These are phyloP conservation scores for Drosophila tani DNA, from an alignment of 1,140 invertebrate genomes.

Conservation along the genomic window DNA sequence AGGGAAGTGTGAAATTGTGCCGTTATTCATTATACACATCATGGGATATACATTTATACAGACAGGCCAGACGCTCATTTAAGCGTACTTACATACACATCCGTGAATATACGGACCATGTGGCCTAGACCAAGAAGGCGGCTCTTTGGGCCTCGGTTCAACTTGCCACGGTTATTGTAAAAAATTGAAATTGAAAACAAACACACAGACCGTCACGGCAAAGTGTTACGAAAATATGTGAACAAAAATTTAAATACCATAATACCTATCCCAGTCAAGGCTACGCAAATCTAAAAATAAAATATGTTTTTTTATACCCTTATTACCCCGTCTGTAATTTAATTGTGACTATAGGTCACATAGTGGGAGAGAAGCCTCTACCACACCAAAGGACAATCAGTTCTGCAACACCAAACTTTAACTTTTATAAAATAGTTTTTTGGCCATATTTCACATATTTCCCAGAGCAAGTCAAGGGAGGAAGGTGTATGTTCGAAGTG, in stretches of 20 bases:
- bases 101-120: not conserved
- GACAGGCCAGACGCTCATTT: not conserved
- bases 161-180: constrained; percentile 28
- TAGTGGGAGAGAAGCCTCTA: not conserved
- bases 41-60: not conserved
- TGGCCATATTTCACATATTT: constrained; percentile 17
- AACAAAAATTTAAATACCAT: no score
- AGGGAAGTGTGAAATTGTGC: constrained; percentile 52
- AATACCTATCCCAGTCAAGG: not conserved
- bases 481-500: no score
- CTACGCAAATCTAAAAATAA: not conserved
- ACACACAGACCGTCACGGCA: constrained; percentile 10
- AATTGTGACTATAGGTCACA: not conserved
- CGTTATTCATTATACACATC: constrained; percentile 35
- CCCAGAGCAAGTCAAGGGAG: not conserved
- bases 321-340: no score
- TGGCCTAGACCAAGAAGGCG: constrained; percentile 17
- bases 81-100: not conserved
- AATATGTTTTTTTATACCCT: no score
- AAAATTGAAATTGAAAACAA: constrained; percentile 61
- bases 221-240: not conserved
- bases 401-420: not conserved
- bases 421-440: constrained; percentile 8
- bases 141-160: constrained; percentile 12
- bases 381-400: constrained; percentile 7